Base-by-base conservation (phyloP, 2,113 vertebrate species). In the Amblyopsis rosae region DNA sequence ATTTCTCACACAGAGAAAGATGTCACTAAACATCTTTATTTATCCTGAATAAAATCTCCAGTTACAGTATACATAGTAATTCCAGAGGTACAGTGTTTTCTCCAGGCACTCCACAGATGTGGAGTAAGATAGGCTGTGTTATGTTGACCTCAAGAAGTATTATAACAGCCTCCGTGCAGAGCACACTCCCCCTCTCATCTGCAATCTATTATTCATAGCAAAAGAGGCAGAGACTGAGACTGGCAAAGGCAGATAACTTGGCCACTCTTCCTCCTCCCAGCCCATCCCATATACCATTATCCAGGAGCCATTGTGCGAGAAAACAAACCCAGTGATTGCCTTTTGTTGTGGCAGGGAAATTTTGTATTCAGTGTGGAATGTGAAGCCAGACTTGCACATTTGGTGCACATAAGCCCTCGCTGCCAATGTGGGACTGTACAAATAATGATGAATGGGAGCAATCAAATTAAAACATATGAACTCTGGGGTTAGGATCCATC, bases 161-260 rank as follows among this genome's bases (percentile, higher is more conserved):
- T 45, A 72, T 70, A 75, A 61, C 77, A 55, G 59, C 83, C 76
- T 83, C 82, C 75, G 82, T 78, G 84, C 80, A 55, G 86, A 84
- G 74, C 73, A 83, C 81, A 82, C 73, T 78, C 75, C 68, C 35
- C 50, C 80, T 80, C 87, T 86, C 84, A 82, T 90, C 83, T 90
- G 72, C 87, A 87, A 92, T 92, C 88, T 92, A 91, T 93, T 92
- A 92, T 92, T 92, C 81, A 92, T 81, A 80, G 85, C 48, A 32
- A 84, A 26, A 76, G 73, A 77, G 58, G 81, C 85, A 87, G 74
- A 82, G 77, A 86, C 62, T 69, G 74, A 86, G 78, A 88, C 83
- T 82, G 87, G 82, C 62, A 77, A 77, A 84, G 80, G 74, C 77
- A 84, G 83, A 89, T 87, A 82, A 82, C 77, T 86, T 75, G 70